Evolutionary conservation across 2,797 vertebrate species (phyloP).

Genomic region (Cossypha dichroa): DNA sequence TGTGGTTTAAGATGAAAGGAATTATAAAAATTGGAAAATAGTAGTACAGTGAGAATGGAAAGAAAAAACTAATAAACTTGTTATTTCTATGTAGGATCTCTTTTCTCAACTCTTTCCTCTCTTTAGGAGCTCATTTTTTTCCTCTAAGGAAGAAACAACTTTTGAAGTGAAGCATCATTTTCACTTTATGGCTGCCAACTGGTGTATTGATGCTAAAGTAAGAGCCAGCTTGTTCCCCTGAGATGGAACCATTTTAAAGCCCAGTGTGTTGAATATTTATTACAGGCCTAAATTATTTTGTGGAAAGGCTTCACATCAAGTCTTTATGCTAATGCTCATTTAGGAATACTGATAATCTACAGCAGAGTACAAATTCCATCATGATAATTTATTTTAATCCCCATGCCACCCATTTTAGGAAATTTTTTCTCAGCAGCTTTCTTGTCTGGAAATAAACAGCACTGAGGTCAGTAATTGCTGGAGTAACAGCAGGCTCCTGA

Average conservation of each 20-base stretch:
- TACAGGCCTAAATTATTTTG: not conserved
- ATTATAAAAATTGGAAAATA: not conserved
- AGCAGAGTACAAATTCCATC: not conserved
- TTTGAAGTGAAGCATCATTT: not conserved
- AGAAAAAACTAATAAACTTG: not conserved
- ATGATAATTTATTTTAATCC: conserved; percentile 44
- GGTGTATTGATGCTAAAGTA: not conserved
- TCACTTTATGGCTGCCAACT: not conserved
- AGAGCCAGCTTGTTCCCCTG: not conserved
- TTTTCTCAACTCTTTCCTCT: not conserved
- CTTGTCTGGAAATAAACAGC: conserved; percentile 37
- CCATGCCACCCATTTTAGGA: not conserved
- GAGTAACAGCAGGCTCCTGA: conserved; percentile 41
- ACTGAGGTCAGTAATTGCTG: conserved; percentile 54
- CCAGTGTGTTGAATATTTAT: conserved; percentile 16
- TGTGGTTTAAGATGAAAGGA: not conserved
- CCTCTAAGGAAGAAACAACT: conserved; percentile 36
- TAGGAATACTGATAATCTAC: conserved; percentile 27
- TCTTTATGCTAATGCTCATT: conserved; percentile 28
- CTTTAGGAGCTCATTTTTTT: not conserved
- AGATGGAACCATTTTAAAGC: not conserved
- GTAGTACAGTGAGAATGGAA: not conserved
- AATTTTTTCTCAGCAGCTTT: conserved; percentile 51
- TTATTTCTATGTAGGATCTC: not conserved
- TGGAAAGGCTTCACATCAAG: conserved; percentile 4